Evolutionary conservation across 2,113 vertebrate genomes (phyloP).

Genomic region (Desmodus rotundus): DNA sequence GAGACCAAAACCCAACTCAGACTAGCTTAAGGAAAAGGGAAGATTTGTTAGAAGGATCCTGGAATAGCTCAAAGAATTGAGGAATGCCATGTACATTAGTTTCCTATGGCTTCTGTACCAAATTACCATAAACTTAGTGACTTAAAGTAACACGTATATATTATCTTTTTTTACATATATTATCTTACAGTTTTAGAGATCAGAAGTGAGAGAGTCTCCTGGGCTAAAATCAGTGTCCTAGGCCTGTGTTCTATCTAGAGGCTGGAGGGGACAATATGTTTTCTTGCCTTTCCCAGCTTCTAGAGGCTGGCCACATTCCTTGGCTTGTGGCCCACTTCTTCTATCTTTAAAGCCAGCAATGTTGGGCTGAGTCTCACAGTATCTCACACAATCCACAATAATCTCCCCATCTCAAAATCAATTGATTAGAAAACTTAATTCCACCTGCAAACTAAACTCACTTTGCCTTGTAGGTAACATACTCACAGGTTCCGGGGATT

Average conservation of each 20-base stretch:
- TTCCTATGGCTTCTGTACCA: not conserved
- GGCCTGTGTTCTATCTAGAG: not conserved
- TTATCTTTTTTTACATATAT: not conserved
- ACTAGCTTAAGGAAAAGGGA: not conserved
- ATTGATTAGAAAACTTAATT: not conserved
- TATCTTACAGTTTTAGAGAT: not conserved
- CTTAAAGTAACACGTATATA: not conserved
- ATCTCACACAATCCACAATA: not conserved
- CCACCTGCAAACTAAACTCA: not conserved
- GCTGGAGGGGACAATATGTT: not conserved
- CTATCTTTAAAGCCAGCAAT: not conserved
- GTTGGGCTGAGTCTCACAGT: not conserved
- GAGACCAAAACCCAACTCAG: not conserved
- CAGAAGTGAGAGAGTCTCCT: not conserved
- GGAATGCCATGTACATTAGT: not conserved
- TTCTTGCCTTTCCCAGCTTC: not conserved
- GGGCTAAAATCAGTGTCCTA: not conserved
- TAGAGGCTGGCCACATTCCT: not conserved
- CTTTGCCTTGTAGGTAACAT: not conserved
- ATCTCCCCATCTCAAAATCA: not conserved
- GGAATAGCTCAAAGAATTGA: not conserved
- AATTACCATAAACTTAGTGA: not conserved
- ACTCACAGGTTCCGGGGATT: not conserved
- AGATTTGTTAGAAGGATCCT: not conserved
- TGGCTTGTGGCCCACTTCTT: not conserved